Base-by-base conservation (phyloP, 2,888 invertebrate genomes). In the Acanthoscelides obtectus region DNA sequence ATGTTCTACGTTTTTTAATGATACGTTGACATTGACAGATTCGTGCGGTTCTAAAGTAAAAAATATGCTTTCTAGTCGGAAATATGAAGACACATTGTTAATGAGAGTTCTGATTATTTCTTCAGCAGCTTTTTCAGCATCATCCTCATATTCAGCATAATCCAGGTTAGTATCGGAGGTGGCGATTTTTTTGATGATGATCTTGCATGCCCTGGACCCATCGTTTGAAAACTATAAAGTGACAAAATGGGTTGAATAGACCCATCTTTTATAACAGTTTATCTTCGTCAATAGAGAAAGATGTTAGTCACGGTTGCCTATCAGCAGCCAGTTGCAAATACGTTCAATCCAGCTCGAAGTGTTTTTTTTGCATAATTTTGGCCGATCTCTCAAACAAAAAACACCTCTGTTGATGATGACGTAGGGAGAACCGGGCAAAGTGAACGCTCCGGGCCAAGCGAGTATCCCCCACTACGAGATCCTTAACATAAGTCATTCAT, bases 1-100 rank as follows among this genome's bases (percentile, higher is more conserved):
- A 68, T 76, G 71, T n/a, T 74, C 74, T 3, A 74, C 69, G 64
- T 78, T 76, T 69, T 75, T 77, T 22, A 79, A 76, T 20, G 45
- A 1, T 12, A 45, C 45, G 45, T 45, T 45, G 1, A 45, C 45
- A 17, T 45, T 45, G 3, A 12, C 45, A 12, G 6, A 45, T 45
- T 45, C 45, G 45, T 45, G 17, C 17, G 45, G 45, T 45, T 45
- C 12, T 12, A 45, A 45, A 45, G 17, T 45, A 17, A 45, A 17
- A 12, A 45, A 45, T 45, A 17, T 45, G 17, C 17, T 4, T 45
- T 45, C 45, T 17, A 45, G 45, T 3, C 17, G 45, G 45, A 45
- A 45, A 45, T 45, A 45, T n/a, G n/a, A n/a, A n/a, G n/a, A n/a
- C n/a, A n/a, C n/a, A 45, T 45, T 45, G 45, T 45, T 12, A 17